Percentiles rank a stretch among this genome's conserved stretches.
These are phyloP conservation scores for Yponomeuta sedellus DNA, from an alignment of 2,888 invertebrate genomes.

Conservation along the genomic window DNA sequence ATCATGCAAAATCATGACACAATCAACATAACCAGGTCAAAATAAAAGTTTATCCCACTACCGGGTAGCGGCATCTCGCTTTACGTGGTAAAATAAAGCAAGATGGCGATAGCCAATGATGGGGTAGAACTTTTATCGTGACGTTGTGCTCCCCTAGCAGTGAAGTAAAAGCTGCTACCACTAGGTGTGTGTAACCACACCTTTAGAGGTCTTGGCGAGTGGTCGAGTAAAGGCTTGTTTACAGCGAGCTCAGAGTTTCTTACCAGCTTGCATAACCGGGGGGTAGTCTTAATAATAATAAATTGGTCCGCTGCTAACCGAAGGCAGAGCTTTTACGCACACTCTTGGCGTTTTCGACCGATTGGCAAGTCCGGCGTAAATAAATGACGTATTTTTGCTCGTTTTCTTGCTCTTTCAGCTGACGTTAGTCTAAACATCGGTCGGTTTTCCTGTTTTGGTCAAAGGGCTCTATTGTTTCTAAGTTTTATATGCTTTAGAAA, in stretches of 20 bases:
- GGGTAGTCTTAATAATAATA: slow-evolving; percentile 76
- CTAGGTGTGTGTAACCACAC: too few relatives aligned
- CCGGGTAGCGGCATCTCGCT: too few relatives aligned
- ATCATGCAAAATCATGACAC: too few relatives aligned
- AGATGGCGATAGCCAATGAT: too few relatives aligned
- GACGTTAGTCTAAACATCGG: not conserved
- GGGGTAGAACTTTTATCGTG: too few relatives aligned
- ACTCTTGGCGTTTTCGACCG: not conserved
- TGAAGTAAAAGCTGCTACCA: too few relatives aligned
- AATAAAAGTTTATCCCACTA: too few relatives aligned
- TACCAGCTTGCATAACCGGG: slow-evolving; percentile 71
- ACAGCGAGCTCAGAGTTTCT: slow-evolving; percentile 69
- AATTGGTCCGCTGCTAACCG: slow-evolving; percentile 55
- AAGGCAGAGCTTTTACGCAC: slow-evolving; percentile 9
- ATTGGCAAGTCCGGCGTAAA: not conserved
- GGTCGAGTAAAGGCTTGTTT: slow-evolving; percentile 65
- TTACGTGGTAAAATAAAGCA: too few relatives aligned
- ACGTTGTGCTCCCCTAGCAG: too few relatives aligned
- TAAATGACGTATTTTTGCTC: slow-evolving; percentile 1
- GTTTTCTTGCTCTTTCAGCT: not conserved
- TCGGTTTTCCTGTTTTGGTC: not conserved
- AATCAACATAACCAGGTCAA: too few relatives aligned
- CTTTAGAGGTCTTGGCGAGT: slow-evolving; percentile 25
- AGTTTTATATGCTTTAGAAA: not conserved
- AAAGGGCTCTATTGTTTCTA: not conserved